phyloP scores from a whole-genome alignment of 2,888 invertebrate genomes.

The Hedya salicella region DNA sequence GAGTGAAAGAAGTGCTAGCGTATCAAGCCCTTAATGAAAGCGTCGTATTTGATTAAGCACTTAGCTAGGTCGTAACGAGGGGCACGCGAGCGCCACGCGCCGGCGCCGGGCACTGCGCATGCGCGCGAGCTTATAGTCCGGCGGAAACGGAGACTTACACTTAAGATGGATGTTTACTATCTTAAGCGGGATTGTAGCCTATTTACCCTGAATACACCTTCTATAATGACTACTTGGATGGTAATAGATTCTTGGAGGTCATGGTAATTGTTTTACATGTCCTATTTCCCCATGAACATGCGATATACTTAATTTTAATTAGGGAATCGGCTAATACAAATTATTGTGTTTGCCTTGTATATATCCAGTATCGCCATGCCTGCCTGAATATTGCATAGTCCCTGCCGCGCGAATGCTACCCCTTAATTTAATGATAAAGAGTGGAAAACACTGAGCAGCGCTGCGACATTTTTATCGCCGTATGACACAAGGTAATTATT shows the following conservation, averaged over 20 bases:
- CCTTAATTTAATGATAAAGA: conserved; percentile 59
- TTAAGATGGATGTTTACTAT: not conserved
- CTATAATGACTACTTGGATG: not conserved
- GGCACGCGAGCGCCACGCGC: conserved; percentile 44
- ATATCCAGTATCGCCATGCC: not conserved
- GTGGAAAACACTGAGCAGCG: conserved; percentile 54
- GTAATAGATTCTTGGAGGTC: not conserved
- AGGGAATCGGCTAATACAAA: not conserved
- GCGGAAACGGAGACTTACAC: not conserved
- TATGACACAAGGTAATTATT: conserved; percentile 73
- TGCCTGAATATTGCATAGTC: conserved; percentile 16
- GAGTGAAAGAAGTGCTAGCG: not conserved
- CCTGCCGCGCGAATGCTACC: conserved; percentile 41
- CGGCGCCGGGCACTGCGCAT: conserved; percentile 23
- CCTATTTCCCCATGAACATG: too few species aligned
- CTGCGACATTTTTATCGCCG: conserved; percentile 62
- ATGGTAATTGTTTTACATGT: too few species aligned
- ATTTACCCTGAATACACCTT: not conserved
- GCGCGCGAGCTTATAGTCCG: conserved; percentile 1
- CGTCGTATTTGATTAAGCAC: conserved; percentile 27
- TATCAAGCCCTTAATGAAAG: conserved; percentile 13
- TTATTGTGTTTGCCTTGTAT: not conserved
- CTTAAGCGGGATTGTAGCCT: not conserved
- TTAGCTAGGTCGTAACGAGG: conserved; percentile 33
- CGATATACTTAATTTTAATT: not conserved